phyloP scores from a whole-genome alignment of 2,797 vertebrate species.

The Anas bernieri region DNA sequence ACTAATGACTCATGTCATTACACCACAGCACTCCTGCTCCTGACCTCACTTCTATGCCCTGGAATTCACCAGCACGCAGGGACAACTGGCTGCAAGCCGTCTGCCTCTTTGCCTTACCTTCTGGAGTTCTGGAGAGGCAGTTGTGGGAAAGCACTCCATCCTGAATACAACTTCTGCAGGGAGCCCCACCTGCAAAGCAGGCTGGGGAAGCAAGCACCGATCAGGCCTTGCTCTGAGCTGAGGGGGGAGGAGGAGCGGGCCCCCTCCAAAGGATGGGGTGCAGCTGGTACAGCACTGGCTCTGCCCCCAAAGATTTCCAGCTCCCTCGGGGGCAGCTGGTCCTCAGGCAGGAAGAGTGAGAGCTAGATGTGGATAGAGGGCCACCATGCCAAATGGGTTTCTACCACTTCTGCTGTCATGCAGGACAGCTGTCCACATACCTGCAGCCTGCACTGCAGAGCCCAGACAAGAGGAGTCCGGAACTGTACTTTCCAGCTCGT shows the following conservation, averaged over 20 bases:
- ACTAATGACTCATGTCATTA: neutral
- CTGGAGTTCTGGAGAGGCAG: neutral
- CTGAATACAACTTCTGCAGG: neutral
- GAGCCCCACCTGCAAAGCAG: neutral
- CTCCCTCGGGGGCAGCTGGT: rapidly evolving
- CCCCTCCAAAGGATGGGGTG: neutral
- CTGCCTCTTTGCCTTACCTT: neutral
- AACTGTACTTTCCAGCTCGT: rapidly evolving
- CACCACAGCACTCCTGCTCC: neutral
- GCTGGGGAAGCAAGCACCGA: neutral
- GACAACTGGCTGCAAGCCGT: neutral
- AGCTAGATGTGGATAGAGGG: neutral
- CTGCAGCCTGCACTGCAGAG: neutral
- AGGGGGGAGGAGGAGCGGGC: neutral
- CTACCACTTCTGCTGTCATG: neutral
- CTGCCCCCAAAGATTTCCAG: neutral
- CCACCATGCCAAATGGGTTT: neutral
- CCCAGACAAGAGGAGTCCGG: neutral
- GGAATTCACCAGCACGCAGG: rapidly evolving
- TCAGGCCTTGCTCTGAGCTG: neutral
- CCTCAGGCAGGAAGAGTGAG: neutral
- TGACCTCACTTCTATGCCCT: neutral
- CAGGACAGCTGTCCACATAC: neutral
- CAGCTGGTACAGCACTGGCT: neutral
- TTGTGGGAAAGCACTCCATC: neutral